A percentile compares a stretch with the other conserved stretches of the same genome.
Conservation (phyloP, 1,140 invertebrate species). For the Gonatopus flavifemur region DNA sequence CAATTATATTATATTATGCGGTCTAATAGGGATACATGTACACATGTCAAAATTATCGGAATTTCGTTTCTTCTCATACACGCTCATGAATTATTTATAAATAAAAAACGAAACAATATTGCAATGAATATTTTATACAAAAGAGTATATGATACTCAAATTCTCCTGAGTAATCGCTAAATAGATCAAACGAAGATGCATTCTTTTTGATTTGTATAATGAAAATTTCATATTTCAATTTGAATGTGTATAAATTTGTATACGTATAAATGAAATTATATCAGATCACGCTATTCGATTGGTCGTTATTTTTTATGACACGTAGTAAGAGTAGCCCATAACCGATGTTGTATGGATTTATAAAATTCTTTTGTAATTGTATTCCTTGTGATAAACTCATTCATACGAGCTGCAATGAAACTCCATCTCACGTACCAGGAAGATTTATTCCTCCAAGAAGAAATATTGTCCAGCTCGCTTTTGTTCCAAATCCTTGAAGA, state of each 20-base stretch:
- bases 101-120: conserved; percentile 16
- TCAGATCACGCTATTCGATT: conserved; percentile 2
- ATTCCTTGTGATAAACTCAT: too few relatives aligned
- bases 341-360: conserved; percentile 27
- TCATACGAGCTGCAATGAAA: conserved; percentile 19
- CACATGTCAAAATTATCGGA: conserved; percentile 12
- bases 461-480: conserved; percentile 97
- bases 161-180: neutral
- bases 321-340: conserved; percentile 13
- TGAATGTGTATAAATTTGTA: neutral
- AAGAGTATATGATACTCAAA: neutral
- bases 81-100: conserved; percentile 1
- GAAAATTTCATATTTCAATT: neutral
- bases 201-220: neutral
- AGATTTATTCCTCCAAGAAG: conserved; percentile 90
- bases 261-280: neutral
- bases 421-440: neutral
- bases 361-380: conserved; percentile 20
- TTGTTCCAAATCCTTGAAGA: conserved; percentile 88
- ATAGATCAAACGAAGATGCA: conserved; percentile 9
- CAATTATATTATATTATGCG: conserved; percentile 13
- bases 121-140: neutral
- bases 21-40: conserved; percentile 17
- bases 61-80: neutral
- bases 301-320: conserved; percentile 3